Conservation (phyloP, 2,113 vertebrate genomes). For the Synchiropus splendidus region DNA sequence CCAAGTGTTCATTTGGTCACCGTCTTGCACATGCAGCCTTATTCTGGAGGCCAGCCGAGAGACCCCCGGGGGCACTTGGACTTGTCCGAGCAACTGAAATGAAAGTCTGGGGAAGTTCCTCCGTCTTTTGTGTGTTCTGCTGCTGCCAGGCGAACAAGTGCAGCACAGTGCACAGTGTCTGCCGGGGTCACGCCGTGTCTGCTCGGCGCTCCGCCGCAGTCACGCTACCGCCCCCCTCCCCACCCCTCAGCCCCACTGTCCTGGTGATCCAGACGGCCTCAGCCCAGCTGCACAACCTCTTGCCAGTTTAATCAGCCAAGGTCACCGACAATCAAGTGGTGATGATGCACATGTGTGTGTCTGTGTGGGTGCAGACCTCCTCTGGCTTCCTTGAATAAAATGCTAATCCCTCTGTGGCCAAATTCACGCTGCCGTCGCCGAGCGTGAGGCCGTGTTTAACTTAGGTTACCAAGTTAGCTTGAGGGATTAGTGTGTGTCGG, state of each 20-base stretch:
- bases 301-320: constrained; percentile 56
- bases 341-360: constrained; percentile 57
- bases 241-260: constrained; percentile 16
- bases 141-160: constrained; percentile 58
- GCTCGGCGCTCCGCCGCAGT: constrained; percentile 31
- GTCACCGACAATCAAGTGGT: constrained; percentile 54
- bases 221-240: constrained; percentile 43
- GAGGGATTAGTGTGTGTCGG: constrained; percentile 35
- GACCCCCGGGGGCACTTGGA: constrained; percentile 44
- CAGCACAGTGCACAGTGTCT: constrained; percentile 55
- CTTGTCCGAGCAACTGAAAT: constrained; percentile 63
- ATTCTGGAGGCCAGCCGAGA: constrained; percentile 36
- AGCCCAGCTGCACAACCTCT: constrained; percentile 56
- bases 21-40: constrained; percentile 26
- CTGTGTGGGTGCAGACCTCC: constrained; percentile 29
- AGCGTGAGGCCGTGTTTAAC: constrained; percentile 6
- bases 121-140: constrained; percentile 34
- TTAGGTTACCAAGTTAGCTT: constrained; percentile 53
- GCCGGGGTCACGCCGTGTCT: constrained; percentile 38
- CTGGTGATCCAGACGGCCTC: constrained; percentile 19
- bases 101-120: constrained; percentile 54
- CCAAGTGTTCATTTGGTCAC: constrained; percentile 35
- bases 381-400: constrained; percentile 19
- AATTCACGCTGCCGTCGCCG: neutral
- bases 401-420: constrained; percentile 1